Percentiles rank a stretch among this genome's conserved stretches.
These are phyloP conservation scores for Poecile montanus DNA, from an alignment of 2,797 vertebrate genomes.

Conservation along the genomic window DNA sequence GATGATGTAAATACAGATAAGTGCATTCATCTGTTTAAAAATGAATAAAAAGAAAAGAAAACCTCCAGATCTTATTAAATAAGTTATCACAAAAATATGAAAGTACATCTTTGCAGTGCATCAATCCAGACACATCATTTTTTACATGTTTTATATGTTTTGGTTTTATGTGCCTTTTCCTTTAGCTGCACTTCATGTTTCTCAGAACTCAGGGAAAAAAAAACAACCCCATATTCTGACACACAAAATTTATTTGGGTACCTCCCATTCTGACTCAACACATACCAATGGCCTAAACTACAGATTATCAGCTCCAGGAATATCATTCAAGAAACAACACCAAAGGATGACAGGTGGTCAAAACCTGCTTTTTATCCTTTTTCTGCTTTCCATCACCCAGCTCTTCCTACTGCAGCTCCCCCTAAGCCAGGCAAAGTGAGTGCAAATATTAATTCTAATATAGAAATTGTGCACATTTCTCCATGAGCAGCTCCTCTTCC, in stretches of 20 bases:
- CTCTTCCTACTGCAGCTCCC: neutral
- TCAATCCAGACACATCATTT: neutral
- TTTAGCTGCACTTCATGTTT: neutral
- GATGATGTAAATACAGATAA: constrained; percentile 29
- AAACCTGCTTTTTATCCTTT: neutral
- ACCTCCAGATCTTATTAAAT: neutral
- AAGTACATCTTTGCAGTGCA: neutral
- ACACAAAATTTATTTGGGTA: neutral
- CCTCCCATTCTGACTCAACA: neutral
- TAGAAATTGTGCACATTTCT: neutral
- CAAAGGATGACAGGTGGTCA: neutral
- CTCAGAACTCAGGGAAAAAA: neutral
- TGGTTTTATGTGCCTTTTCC: neutral
- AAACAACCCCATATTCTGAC: neutral
- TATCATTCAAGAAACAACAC: neutral
- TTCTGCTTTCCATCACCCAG: neutral
- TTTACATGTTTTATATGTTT: neutral
- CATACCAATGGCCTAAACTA: neutral
- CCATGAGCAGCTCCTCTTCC: neutral
- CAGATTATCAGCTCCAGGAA: neutral
- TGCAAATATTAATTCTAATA: neutral
- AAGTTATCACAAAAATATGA: neutral
- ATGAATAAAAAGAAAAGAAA: neutral
- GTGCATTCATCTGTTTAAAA: neutral
- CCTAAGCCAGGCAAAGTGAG: neutral